Percentiles rank a stretch among this genome's conserved stretches.
phyloP scores from a whole-genome alignment of 2,113 vertebrate genomes.

The Vidua chalybeata region DNA sequence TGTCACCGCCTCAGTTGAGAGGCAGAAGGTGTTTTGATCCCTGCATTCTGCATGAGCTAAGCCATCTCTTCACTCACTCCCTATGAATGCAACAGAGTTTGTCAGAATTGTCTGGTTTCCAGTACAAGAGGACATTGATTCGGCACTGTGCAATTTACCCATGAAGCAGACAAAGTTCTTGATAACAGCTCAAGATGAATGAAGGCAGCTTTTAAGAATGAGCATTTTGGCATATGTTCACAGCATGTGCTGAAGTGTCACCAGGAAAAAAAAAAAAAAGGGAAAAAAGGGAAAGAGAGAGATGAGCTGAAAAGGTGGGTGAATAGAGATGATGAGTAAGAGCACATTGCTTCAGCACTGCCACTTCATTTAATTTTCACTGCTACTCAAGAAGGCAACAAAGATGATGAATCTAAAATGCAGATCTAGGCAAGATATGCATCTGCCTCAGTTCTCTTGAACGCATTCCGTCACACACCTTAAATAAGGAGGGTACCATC shows the following conservation, averaged over 20 bases:
- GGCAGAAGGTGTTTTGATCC: not conserved
- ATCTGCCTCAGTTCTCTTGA: not conserved
- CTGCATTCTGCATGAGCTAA: not conserved
- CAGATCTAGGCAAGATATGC: not conserved
- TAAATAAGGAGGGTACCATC: not conserved
- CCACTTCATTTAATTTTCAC: conserved; percentile 3
- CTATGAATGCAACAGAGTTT: not conserved
- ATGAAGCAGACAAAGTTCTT: not conserved
- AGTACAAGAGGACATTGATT: conserved; percentile 20
- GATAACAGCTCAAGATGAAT: conserved; percentile 35
- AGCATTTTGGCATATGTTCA: not conserved
- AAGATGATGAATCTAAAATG: not conserved
- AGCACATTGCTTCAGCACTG: not conserved
- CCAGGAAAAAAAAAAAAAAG: not conserved
- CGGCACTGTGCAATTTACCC: not conserved
- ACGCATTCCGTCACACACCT: not conserved
- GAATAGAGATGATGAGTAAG: not conserved
- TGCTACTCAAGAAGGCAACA: not conserved
- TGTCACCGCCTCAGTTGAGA: not conserved
- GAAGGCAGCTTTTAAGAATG: conserved; percentile 40
- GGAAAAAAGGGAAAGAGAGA: not conserved
- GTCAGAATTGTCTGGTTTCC: conserved; percentile 4
- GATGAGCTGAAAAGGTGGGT: not conserved
- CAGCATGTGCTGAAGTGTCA: not conserved
- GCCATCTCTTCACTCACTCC: not conserved